Conservation (phyloP, 2,888 invertebrate species). For the Hyppa rectilinea region DNA sequence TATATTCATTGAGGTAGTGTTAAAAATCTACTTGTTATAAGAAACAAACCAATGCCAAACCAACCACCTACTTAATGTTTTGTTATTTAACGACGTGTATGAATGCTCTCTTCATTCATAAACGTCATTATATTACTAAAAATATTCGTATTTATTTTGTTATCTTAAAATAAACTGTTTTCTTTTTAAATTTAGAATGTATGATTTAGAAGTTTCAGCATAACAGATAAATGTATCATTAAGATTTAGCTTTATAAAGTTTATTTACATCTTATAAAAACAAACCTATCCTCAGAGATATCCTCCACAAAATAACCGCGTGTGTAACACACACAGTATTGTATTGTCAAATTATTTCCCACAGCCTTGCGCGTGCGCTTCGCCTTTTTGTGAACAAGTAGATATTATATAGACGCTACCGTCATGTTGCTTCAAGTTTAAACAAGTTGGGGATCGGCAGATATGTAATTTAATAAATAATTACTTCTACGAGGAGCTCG, state of each 20-base stretch:
- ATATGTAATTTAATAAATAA: constrained; percentile 6
- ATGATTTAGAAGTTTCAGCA: too few species aligned
- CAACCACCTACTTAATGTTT: too few species aligned
- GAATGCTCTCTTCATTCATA: too few species aligned
- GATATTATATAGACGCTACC: constrained; percentile 64
- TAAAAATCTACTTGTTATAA: not conserved
- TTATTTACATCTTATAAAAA: not conserved
- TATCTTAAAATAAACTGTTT: too few species aligned
- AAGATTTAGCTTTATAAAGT: too few species aligned
- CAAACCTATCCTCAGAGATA: constrained; percentile 61
- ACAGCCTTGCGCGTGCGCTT: constrained; percentile 79
- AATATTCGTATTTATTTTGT: too few species aligned
- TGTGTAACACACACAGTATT: constrained; percentile 66
- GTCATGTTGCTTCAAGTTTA: constrained; percentile 58
- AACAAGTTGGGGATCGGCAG: constrained; percentile 36
- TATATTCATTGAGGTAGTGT: not conserved
- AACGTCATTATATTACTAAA: too few species aligned
- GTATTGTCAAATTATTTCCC: constrained; percentile 77
- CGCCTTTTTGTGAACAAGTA: constrained; percentile 74
- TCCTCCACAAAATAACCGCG: constrained; percentile 52
- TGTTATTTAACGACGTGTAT: not conserved
- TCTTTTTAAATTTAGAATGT: too few species aligned
- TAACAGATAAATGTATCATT: too few species aligned
- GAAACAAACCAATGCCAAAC: not conserved
- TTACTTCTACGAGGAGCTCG: too few species aligned